A percentile compares a stretch with the other conserved stretches of the same genome.
phyloP scores from a whole-genome alignment of 2,113 vertebrate species.

The Gymnarchus niloticus region DNA sequence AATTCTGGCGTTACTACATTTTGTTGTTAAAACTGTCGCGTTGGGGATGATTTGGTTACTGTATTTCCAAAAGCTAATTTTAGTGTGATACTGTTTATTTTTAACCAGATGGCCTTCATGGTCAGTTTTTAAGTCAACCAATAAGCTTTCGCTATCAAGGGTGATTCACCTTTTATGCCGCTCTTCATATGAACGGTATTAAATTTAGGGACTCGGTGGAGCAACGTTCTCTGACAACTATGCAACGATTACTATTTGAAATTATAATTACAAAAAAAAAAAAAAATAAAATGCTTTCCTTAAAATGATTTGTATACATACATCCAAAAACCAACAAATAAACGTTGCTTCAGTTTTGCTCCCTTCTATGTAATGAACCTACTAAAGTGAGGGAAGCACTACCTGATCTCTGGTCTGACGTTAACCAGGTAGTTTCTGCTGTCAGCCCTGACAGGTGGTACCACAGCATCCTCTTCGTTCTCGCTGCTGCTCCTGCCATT shows the following conservation, averaged over 20 bases:
- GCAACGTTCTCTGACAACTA: not conserved
- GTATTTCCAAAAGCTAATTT: slow-evolving; percentile 8
- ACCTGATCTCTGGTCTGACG: slow-evolving; percentile 82
- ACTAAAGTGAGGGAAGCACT: slow-evolving; percentile 22
- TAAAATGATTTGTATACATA: not conserved
- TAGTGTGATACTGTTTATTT: slow-evolving; percentile 30
- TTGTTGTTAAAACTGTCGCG: not conserved
- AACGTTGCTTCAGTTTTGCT: not conserved
- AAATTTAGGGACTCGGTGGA: not conserved
- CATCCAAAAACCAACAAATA: not conserved
- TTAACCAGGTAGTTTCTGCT: slow-evolving; percentile 75
- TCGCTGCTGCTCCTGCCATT: slow-evolving; percentile 46
- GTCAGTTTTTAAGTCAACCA: slow-evolving; percentile 15
- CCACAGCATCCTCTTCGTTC: slow-evolving; percentile 45
- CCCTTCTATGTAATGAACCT: not conserved
- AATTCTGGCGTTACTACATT: not conserved
- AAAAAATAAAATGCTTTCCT: not conserved
- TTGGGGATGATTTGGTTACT: not conserved
- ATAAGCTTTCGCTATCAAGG: slow-evolving; percentile 8
- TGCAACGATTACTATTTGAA: not conserved
- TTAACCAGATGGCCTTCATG: slow-evolving; percentile 33
- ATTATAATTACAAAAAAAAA: not conserved
- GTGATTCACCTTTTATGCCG: not conserved
- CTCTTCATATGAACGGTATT: not conserved
- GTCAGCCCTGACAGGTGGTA: slow-evolving; percentile 51